phyloP scores from a whole-genome alignment of 2,888 invertebrate genomes.

The Chrysolina americana region DNA sequence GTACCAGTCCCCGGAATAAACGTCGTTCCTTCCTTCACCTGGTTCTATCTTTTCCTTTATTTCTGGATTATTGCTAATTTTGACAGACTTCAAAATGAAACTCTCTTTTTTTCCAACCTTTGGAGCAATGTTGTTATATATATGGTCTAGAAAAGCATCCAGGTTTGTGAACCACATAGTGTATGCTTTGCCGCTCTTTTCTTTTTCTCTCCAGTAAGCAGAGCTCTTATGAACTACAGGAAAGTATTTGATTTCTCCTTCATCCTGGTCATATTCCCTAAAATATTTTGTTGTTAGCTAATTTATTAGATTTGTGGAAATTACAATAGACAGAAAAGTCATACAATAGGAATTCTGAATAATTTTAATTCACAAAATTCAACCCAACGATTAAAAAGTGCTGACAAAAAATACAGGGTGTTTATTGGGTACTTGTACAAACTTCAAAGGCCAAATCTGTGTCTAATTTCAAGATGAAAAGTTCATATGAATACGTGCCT shows the following conservation, averaged over 20 bases:
- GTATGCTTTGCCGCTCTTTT: conserved; percentile 63
- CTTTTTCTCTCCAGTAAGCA: conserved; percentile 60
- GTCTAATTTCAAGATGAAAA: no score
- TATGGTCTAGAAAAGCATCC: conserved; percentile 60
- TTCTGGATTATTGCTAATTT: conserved; percentile 57
- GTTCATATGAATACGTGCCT: no score
- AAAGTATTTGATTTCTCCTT: conserved; percentile 32
- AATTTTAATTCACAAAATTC: no score
- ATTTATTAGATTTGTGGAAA: no score
- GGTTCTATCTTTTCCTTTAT: conserved; percentile 59
- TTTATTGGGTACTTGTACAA: no score
- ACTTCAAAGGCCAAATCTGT: no score
- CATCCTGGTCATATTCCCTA: conserved; percentile 27
- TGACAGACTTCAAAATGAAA: conserved; percentile 59
- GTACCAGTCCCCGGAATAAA: conserved; percentile 64
- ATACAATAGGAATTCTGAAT: no score
- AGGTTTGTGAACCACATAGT: conserved; percentile 62
- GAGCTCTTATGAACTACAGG: conserved; percentile 49
- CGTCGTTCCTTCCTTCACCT: conserved; percentile 51
- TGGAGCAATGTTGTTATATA: conserved; percentile 64
- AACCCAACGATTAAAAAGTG: no score
- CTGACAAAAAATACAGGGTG: no score
- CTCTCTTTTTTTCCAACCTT: conserved; percentile 53
- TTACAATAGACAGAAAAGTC: no score
- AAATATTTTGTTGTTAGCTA: no score